phyloP scores from a whole-genome alignment of 1,140 invertebrate species.

The Drosophila malerkotliana region DNA sequence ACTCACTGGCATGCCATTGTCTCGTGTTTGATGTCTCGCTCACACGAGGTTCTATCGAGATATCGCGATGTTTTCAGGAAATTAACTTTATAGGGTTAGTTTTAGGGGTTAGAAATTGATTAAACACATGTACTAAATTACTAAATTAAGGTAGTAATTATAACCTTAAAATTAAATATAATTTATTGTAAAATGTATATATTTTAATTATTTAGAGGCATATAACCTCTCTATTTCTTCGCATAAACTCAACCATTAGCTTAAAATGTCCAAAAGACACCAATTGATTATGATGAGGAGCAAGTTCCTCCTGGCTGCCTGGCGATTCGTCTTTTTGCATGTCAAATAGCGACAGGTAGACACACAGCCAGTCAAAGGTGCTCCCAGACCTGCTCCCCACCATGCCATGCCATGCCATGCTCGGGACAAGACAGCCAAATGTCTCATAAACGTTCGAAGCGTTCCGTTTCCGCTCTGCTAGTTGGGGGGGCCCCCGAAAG shows the following conservation, averaged over 20 bases:
- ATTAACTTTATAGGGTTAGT: neutral
- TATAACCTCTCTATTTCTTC: neutral
- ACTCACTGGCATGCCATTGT: constrained; percentile 5
- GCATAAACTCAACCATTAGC: constrained; percentile 54
- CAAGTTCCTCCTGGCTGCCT: constrained; percentile 7
- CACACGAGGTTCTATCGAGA: constrained; percentile 24
- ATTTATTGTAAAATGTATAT: neutral
- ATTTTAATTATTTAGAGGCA: neutral
- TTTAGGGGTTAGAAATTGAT: neutral
- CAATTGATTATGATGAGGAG: constrained; percentile 79
- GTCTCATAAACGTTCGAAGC: constrained; percentile 76
- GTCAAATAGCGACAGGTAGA: constrained; percentile 76
- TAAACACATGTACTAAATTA: neutral
- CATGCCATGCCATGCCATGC: neutral
- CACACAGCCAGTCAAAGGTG: constrained; percentile 39
- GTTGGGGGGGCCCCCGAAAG: constrained; percentile 49
- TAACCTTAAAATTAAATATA: too few species aligned
- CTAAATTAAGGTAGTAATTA: neutral
- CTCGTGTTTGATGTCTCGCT: constrained; percentile 23
- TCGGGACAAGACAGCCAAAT: constrained; percentile 66
- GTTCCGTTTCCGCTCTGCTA: constrained; percentile 59
- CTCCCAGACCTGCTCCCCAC: neutral
- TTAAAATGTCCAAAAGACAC: constrained; percentile 81
- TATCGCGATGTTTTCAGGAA: constrained; percentile 15
- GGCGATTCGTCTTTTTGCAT: constrained; percentile 75